Evolutionary conservation across 2,797 vertebrate genomes (phyloP).

Genomic region (Amniataba percoides): DNA sequence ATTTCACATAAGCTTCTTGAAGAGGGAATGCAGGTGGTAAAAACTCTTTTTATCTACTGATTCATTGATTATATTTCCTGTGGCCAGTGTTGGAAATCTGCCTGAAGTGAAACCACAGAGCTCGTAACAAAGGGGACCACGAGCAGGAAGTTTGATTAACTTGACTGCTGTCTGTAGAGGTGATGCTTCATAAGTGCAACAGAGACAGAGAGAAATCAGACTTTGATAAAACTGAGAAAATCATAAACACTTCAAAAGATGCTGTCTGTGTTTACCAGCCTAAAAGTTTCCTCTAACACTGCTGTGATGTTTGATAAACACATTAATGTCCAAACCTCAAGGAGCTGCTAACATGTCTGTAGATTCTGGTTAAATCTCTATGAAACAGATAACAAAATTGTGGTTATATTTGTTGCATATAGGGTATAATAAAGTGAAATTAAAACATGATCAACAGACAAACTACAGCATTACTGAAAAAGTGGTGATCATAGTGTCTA

Average conservation of each 20-base stretch:
- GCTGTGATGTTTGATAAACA: too few species aligned
- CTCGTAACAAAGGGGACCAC: too few species aligned
- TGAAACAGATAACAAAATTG: background rate
- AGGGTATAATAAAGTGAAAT: background rate
- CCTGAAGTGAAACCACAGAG: too few species aligned
- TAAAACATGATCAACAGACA: background rate
- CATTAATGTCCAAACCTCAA: background rate
- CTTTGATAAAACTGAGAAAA: background rate
- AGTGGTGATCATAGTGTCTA: background rate
- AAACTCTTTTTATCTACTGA: too few species aligned
- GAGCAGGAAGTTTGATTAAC: too few species aligned
- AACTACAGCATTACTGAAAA: conserved; percentile 6
- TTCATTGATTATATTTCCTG: too few species aligned
- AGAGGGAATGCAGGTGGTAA: too few species aligned
- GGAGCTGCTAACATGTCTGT: background rate
- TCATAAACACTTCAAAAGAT: background rate
- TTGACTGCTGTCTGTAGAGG: background rate
- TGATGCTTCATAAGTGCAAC: background rate
- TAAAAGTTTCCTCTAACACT: background rate
- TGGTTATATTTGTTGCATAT: background rate
- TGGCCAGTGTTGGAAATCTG: too few species aligned
- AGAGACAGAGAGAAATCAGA: background rate
- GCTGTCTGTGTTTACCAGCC: background rate
- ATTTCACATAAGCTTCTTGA: too few species aligned
- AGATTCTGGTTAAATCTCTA: background rate